Evolutionary conservation across 2,888 invertebrate genomes (phyloP), one percentile per base, ranked within the genome.

Genomic region (Stictocephala bisonia): DNA sequence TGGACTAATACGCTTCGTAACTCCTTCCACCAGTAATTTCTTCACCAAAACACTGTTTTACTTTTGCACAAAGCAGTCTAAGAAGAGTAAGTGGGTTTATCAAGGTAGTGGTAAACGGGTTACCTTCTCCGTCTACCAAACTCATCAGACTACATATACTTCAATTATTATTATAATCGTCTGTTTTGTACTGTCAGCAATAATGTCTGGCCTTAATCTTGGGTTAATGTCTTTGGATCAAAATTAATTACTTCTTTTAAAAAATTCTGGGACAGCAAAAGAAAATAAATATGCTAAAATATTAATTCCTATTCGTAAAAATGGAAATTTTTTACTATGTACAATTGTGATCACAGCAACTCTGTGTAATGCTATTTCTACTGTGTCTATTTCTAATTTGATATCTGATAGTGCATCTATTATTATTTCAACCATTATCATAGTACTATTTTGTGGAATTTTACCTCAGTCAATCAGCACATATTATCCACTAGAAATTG

Each of bases 391-490:
- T n/a, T 75, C 76, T 44, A 40, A 68, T 13, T 72, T 74, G 64
- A 26, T 76, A 15, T 75, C 71, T 35, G 67, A 75, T 53, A 15
- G 20, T 41, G 27, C 74, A 22, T 71, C 76, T 7, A 71, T 78
- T 18, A 50, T 74, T 2, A 73, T 75, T 13, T 73, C 76, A 1
- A 75, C 78, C 7, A 9, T 76, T 15, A 69, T 72, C 9, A 75
- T 78, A 11, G 77, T 78, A 9, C 48, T 77, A 24, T 72, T 74
- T 13, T 77, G 78, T 70, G 78, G 77, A 66, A 77, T 78, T 9
- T 48, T 78, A 9, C 78, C 78, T 0, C 74, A 75, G 58, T 56
- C 78, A 7, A 27, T 78, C 60, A 76, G 35, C 58, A 73, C 50
- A 58, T 71, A 71, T 67, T 18, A 66, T 27, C 75, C 75, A 3